These are phyloP conservation scores for Plemyria rubiginata DNA, from an alignment of 2,888 invertebrate genomes.

Conservation along the genomic window DNA sequence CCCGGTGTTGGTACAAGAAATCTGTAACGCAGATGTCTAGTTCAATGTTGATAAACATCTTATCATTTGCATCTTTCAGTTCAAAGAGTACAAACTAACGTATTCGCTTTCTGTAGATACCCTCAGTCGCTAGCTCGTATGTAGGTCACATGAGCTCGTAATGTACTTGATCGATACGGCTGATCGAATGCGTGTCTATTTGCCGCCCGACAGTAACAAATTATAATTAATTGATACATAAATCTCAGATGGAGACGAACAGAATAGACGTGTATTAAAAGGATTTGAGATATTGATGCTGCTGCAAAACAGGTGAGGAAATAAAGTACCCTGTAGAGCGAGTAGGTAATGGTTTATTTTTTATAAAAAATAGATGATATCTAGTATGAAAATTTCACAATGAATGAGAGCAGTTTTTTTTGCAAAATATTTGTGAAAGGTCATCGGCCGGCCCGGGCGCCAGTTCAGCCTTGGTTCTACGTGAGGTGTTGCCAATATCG, in stretches of 20 bases:
- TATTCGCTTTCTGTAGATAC: slow-evolving; percentile 59
- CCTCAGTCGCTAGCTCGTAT: slow-evolving; percentile 63
- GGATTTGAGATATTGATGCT: background rate
- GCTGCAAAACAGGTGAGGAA: background rate
- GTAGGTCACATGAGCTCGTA: slow-evolving; percentile 60
- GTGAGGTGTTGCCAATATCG: slow-evolving; percentile 75
- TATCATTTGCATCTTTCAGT: slow-evolving; percentile 38
- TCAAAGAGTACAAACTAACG: slow-evolving; percentile 34
- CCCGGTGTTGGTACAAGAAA: slow-evolving; percentile 91
- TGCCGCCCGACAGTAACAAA: slow-evolving; percentile 40
- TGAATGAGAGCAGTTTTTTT: slow-evolving; percentile 23
- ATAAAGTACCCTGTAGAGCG: background rate
- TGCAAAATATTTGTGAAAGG: slow-evolving; percentile 52
- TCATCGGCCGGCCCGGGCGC: slow-evolving; percentile 71
- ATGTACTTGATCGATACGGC: slow-evolving; percentile 49
- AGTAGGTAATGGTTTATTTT: slow-evolving; percentile 1
- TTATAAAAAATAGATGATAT: too few species aligned
- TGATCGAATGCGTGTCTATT: slow-evolving; percentile 51
- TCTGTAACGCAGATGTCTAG: slow-evolving; percentile 77
- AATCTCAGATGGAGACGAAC: slow-evolving; percentile 29
- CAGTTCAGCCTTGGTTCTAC: slow-evolving; percentile 71
- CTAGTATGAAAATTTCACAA: slow-evolving; percentile 14
- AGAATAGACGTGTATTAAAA: slow-evolving; percentile 7
- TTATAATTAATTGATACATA: slow-evolving; percentile 41
- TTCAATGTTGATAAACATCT: background rate